Percentiles rank a stretch among this genome's conserved stretches.
Evolutionary conservation across 2,888 invertebrate species (phyloP).

Genomic region (Lasioglossum malachurum): DNA sequence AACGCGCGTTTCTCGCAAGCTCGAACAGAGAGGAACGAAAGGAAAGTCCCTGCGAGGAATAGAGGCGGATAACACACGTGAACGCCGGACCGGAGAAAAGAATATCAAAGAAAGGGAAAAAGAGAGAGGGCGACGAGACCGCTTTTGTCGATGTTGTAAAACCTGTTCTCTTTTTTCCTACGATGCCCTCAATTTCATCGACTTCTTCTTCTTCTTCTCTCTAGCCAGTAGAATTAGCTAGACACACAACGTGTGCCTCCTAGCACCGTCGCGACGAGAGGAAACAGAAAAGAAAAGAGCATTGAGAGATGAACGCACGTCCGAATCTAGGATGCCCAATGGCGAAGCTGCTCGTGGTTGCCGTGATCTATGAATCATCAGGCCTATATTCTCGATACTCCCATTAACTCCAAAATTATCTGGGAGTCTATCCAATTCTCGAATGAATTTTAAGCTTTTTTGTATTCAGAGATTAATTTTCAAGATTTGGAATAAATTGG

Average conservation of each 20-base stretch:
- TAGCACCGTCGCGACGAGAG: constrained; percentile 56
- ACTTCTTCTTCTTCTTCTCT: constrained; percentile 58
- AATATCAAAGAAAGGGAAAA: neutral
- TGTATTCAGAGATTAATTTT: neutral
- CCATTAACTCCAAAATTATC: neutral
- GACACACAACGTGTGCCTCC: constrained; percentile 58
- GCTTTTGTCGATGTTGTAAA: constrained; percentile 1
- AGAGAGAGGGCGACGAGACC: neutral
- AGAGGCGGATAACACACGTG: constrained; percentile 60
- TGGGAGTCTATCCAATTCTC: too few species aligned
- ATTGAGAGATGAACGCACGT: constrained; percentile 73
- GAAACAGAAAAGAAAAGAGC: constrained; percentile 48
- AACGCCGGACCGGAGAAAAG: constrained; percentile 42
- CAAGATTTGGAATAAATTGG: neutral
- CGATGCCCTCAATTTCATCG: constrained; percentile 51
- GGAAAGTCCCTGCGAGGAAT: constrained; percentile 57
- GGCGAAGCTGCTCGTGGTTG: constrained; percentile 70
- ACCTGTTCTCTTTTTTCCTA: constrained; percentile 67
- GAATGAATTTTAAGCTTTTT: too few species aligned
- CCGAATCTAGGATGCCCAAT: constrained; percentile 81
- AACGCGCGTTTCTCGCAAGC: constrained; percentile 39
- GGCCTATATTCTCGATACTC: neutral
- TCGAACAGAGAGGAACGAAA: constrained; percentile 66
- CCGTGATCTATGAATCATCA: neutral
- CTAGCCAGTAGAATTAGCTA: constrained; percentile 57